Evolutionary conservation across 2,797 vertebrate species (phyloP).

Genomic region (Hyperoplus lanceolatus): DNA sequence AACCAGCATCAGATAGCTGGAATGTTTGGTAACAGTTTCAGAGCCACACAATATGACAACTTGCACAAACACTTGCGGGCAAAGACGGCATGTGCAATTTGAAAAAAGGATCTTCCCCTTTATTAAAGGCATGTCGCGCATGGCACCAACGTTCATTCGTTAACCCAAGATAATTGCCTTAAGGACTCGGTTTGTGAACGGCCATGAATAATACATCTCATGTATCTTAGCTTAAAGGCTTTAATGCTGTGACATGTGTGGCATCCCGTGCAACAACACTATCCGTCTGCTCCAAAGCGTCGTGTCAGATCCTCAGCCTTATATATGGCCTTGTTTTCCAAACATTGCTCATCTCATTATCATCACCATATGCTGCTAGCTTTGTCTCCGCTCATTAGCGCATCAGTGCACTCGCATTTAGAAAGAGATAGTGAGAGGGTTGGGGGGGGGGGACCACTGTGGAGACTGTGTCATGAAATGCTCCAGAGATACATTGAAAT

Average conservation of each 20-base stretch:
- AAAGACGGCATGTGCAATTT: slow-evolving; percentile 1
- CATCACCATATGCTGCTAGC: slow-evolving; percentile 81
- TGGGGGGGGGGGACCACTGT: slow-evolving; percentile 3
- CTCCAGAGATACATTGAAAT: slow-evolving; percentile 38
- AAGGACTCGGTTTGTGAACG: slow-evolving; percentile 36
- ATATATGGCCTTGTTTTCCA: slow-evolving; percentile 75
- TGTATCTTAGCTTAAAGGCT: slow-evolving; percentile 59
- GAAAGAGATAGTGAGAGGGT: slow-evolving; percentile 40
- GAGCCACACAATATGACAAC: slow-evolving; percentile 14
- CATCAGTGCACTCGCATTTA: slow-evolving; percentile 67
- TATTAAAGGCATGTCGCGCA: slow-evolving; percentile 42
- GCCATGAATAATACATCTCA: slow-evolving; percentile 67
- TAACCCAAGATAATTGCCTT: slow-evolving; percentile 53
- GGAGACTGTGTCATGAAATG: slow-evolving; percentile 35
- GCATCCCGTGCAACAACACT: slow-evolving; percentile 27
- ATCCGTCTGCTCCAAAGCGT: slow-evolving; percentile 44
- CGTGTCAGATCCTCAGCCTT: slow-evolving; percentile 59
- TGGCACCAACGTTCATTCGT: slow-evolving; percentile 34
- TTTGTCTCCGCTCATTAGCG: slow-evolving; percentile 77
- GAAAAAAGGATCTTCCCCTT: slow-evolving; percentile 21
- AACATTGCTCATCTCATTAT: slow-evolving; percentile 84
- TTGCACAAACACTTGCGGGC: background rate
- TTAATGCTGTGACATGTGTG: background rate
- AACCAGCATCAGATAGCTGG: background rate
- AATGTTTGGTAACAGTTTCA: background rate